Evolutionary conservation across 2,888 invertebrate species (phyloP).

Genomic region (Bellardia bayeri): DNA sequence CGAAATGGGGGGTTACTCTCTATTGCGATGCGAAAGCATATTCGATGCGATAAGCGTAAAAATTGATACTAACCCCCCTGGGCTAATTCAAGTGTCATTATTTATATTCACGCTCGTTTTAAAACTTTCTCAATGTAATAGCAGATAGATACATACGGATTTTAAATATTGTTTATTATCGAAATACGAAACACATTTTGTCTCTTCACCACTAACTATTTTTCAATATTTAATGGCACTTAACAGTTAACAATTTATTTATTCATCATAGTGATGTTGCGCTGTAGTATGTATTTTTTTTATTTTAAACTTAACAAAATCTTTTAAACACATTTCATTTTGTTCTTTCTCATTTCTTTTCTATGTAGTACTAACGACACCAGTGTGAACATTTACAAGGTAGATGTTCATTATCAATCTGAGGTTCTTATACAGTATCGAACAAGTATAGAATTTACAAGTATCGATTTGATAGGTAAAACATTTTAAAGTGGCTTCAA

Average conservation of each 20-base stretch:
- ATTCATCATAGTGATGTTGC: neutral
- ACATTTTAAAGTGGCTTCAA: neutral
- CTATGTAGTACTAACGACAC: slow-evolving; percentile 69
- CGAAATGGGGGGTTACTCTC: too few species aligned
- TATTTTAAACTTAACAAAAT: slow-evolving; percentile 3
- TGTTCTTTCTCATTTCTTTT: neutral
- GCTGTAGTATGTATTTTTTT: slow-evolving; percentile 3
- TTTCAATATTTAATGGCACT: too few species aligned
- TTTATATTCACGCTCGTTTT: too few species aligned
- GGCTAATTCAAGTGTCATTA: too few species aligned
- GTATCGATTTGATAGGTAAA: slow-evolving; percentile 84
- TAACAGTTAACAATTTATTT: neutral
- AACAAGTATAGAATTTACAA: slow-evolving; percentile 83
- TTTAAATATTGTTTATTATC: too few species aligned
- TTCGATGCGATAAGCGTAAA: too few species aligned
- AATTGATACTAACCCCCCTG: too few species aligned
- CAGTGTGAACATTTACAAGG: slow-evolving; percentile 75
- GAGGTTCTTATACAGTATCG: slow-evolving; percentile 83
- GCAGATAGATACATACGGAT: too few species aligned
- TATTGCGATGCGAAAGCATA: too few species aligned
- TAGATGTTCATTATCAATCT: slow-evolving; percentile 84
- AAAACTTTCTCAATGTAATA: too few species aligned
- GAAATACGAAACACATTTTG: too few species aligned
- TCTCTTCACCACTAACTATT: too few species aligned
- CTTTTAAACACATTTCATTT: neutral